Evolutionary conservation across 2,888 invertebrate genomes (phyloP), one percentile per base, ranked within the genome.

Genomic region (Caenorhabditis sp.): DNA sequence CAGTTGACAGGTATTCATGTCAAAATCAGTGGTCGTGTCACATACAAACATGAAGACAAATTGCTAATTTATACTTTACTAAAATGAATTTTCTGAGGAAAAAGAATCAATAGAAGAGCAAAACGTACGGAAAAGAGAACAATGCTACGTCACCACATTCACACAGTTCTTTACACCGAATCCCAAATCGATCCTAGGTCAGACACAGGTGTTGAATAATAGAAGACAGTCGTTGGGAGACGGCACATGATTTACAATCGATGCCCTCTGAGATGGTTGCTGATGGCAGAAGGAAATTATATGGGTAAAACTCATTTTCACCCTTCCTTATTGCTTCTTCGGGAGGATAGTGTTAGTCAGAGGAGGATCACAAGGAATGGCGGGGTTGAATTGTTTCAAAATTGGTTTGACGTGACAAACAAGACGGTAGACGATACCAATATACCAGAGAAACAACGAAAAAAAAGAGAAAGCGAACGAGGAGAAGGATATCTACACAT

Each of bases 231-330:
- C 49, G 28, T 6, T 66, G 66, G 51, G 31, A 49, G 51, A 54
- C 12, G 44, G 35, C 26, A 38, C 41, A 68, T 68, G 68, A 68
- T 68, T 68, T 68, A 68, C 68, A 68, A 68, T 41, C 41, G 54
- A 22, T 68, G 68, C 14, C 38, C 68, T 68, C 38, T 24, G 24
- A 22, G 24, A 35, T 0, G 41, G 35, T 14, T 35, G 35, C 47
- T 8, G 35, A 49, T 24, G 41, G 44, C 1, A 5, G n/a, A 2
- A 54, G 24, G 49, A 51, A 68, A 68, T 68, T 68, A 68, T 68
- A 68, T 54, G 68, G 68, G 24, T 38, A 26, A 54, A 68, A 68
- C 68, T 22, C 54, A 68, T 68, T 54, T 38, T 68, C 51, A 8
- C 54, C 24, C 22, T 68, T 68, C 68, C 68, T 68, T 68, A 54